Percentiles rank a stretch among this genome's conserved stretches.
These are phyloP conservation scores for Drosophila affinis DNA, from an alignment of 2,888 invertebrate species.

Conservation along the genomic window DNA sequence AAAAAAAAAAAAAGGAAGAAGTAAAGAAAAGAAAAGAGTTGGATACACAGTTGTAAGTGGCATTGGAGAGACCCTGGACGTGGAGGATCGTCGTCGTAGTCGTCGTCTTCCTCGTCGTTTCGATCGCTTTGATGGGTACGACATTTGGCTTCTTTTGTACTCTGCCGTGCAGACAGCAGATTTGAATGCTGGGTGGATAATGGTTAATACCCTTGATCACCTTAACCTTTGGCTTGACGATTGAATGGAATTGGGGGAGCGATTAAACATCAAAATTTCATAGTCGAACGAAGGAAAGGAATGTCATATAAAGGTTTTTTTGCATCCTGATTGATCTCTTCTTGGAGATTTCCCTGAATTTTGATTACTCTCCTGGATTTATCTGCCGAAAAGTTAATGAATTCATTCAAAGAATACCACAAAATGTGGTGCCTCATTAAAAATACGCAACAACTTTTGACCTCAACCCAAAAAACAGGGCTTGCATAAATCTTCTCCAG, in stretches of 20 bases:
- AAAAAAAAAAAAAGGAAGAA: conserved; percentile 19
- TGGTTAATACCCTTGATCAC: conserved; percentile 32
- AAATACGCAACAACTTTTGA: conserved; percentile 20
- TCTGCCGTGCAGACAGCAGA: conserved; percentile 15
- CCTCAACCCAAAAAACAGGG: conserved; percentile 26
- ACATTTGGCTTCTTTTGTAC: conserved; percentile 52
- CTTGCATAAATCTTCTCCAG: conserved; percentile 36
- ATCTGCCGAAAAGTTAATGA: conserved; percentile 1
- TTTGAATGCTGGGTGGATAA: conserved; percentile 38
- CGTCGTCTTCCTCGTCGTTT: conserved; percentile 13
- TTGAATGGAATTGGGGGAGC: not conserved
- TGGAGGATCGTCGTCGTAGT: conserved; percentile 10
- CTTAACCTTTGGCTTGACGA: conserved; percentile 31
- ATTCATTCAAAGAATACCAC: conserved; percentile 12
- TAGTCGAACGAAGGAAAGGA: not conserved
- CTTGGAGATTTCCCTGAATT: not conserved
- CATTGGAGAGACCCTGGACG: not conserved
- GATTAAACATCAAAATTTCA: not conserved
- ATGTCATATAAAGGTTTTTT: not conserved
- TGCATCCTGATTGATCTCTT: not conserved
- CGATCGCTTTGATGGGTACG: conserved; percentile 55
- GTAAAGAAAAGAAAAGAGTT: conserved; percentile 20
- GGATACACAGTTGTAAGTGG: conserved; percentile 26
- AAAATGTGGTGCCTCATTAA: conserved; percentile 25
- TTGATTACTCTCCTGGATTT: not conserved